Evolutionary conservation across 2,888 invertebrate species (phyloP), one percentile per base, ranked within the genome.

Genomic region (Hirtodrosophila cameraria): DNA sequence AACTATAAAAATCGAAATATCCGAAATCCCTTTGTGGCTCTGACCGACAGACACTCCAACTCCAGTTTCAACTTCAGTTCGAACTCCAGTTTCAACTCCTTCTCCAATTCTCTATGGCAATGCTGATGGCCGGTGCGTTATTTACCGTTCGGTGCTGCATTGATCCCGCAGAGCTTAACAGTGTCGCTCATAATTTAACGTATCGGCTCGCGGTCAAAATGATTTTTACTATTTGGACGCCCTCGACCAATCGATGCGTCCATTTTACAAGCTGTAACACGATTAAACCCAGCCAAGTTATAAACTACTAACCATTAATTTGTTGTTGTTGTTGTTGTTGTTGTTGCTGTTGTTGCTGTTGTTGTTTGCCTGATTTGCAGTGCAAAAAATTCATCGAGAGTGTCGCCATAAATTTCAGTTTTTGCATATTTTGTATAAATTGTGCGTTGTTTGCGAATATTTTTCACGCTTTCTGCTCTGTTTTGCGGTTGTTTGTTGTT

Each of bases 151-250:
- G 57, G 18, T 4, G 52, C 58, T 48, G 39, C 25, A 66, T 71
- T 78, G 82, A 88, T 87, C 76, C 87, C 78, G 74, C 70, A 73
- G 72, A 83, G 86, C 86, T 88, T 87, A 78, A 81, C 63, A 71
- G 69, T 81, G 70, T 68, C 83, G 62, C 73, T 80, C 78, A 84
- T 80, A 77, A 82, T 75, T 78, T 85, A 65, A 63, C 70, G 71
- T 61, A 71, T 61, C 64, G 70, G 41, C 64, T 63, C 59, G 70
- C 68, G 66, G 60, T 73, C 67, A 57, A 73, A 63, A 65, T 73
- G 68, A 73, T 71, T 72, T 49, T 57, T 58, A 58, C 75, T 66
- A 66, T 70, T 69, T 62, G 48, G 42, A 30, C 31, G 49, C 31
- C 30, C 55, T 35, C 41, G 46, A 12, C 16, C 43, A 46, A 68